Percentiles rank a stretch among this genome's conserved stretches.
Conservation (phyloP, 2,797 vertebrate species). For the Muscicapa striata region DNA sequence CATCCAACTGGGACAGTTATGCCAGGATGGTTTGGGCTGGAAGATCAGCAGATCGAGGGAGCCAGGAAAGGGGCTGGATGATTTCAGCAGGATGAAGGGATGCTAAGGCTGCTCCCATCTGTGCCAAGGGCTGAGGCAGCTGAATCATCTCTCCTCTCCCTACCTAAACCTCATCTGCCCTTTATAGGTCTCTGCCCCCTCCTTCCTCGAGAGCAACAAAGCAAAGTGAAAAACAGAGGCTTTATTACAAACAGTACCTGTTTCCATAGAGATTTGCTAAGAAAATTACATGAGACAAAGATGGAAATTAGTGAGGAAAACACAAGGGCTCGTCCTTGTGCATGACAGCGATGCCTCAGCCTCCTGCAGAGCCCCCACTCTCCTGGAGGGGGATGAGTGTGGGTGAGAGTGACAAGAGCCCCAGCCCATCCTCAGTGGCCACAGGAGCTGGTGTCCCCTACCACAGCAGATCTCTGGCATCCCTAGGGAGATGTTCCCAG, state of each 20-base stretch:
- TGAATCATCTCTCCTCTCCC: not conserved
- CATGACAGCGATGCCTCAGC: not conserved
- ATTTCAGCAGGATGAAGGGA: not conserved
- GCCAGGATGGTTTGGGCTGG: not conserved
- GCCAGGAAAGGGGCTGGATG: not conserved
- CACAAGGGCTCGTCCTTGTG: not conserved
- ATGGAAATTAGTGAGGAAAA: not conserved
- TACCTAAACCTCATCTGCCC: not conserved
- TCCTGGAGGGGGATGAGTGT: too few relatives aligned
- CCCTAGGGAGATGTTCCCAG: not conserved
- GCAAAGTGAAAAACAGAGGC: slow-evolving; percentile 20
- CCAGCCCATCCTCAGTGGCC: not conserved
- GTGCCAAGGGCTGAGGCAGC: not conserved
- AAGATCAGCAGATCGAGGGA: not conserved
- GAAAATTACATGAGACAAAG: not conserved
- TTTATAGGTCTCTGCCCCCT: slow-evolving; percentile 11
- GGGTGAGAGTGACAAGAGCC: rapidly evolving
- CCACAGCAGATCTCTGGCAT: not conserved
- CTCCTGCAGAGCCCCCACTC: rapidly evolving
- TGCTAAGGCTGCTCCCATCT: not conserved
- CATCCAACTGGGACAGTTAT: not conserved
- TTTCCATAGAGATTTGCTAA: slow-evolving; percentile 65
- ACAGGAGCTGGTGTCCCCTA: not conserved
- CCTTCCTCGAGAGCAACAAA: slow-evolving; percentile 20
- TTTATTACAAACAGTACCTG: slow-evolving; percentile 19